phyloP scores from a whole-genome alignment of 2,888 invertebrate genomes.

The Antheraea yamamai region DNA sequence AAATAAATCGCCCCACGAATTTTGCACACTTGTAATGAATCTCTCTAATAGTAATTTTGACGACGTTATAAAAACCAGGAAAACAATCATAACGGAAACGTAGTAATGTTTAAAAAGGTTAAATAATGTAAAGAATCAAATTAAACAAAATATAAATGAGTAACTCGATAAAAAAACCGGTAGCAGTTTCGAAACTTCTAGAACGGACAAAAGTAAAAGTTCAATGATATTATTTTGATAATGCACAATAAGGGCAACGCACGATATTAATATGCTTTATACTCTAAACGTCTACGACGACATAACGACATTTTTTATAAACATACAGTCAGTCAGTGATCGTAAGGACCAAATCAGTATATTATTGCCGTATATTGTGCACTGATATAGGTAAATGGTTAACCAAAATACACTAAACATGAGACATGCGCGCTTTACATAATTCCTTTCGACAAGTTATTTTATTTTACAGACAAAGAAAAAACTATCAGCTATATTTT shows the following conservation, averaged over 20 bases:
- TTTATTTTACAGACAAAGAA: background rate
- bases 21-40: background rate
- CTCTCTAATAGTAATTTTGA: background rate
- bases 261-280: background rate
- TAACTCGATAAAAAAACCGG: background rate
- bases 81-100: background rate
- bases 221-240: conserved; percentile 35
- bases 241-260: conserved; percentile 39
- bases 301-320: background rate
- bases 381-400: background rate
- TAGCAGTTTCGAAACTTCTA: conserved; percentile 5
- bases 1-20: background rate
- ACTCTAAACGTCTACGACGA: background rate
- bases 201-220: conserved; percentile 45
- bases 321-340: background rate
- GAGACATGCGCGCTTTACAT: background rate
- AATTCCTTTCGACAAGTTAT: background rate
- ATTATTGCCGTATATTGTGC: conserved; percentile 2
- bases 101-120: background rate
- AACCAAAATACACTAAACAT: background rate
- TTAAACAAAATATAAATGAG: background rate
- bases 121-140: background rate
- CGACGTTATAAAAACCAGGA: background rate
- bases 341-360: background rate
- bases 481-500: background rate